Conservation (phyloP, 2,797 vertebrate genomes). For the Ceryle rudis region DNA sequence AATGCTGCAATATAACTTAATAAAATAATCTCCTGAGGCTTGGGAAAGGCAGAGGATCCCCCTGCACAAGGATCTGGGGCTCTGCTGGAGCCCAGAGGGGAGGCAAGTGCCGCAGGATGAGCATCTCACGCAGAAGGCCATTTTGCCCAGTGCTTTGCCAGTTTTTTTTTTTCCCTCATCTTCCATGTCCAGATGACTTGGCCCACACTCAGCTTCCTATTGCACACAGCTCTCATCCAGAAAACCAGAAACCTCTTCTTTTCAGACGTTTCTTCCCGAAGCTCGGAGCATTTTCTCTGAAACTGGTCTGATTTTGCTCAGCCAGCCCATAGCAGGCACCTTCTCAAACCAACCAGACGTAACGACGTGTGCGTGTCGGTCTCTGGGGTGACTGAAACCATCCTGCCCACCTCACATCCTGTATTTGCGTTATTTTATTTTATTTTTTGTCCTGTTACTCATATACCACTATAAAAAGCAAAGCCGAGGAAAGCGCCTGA, state of each 20-base stretch:
- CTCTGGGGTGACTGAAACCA: background rate
- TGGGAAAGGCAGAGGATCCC: background rate
- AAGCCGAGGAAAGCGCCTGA: background rate
- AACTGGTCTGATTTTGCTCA: background rate
- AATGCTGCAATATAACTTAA: background rate
- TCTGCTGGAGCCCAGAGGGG: background rate
- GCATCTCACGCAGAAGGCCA: accelerated
- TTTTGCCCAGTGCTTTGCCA: background rate
- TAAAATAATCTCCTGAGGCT: background rate
- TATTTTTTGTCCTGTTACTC: background rate
- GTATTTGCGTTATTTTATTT: background rate
- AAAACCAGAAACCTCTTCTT: background rate
- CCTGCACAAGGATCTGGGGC: background rate
- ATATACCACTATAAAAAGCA: conserved; percentile 5
- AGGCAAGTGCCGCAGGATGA: background rate
- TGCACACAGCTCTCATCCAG: background rate
- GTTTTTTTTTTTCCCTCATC: background rate
- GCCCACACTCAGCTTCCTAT: background rate
- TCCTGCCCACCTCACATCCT: background rate
- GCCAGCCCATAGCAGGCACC: background rate
- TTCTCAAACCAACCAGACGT: background rate
- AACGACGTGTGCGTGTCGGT: background rate
- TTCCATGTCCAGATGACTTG: conserved; percentile 4
- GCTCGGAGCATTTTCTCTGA: background rate
- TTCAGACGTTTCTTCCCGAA: background rate